Base-by-base conservation (phyloP, 2,113 vertebrate genomes). In the Forbesichthys agassizii region DNA sequence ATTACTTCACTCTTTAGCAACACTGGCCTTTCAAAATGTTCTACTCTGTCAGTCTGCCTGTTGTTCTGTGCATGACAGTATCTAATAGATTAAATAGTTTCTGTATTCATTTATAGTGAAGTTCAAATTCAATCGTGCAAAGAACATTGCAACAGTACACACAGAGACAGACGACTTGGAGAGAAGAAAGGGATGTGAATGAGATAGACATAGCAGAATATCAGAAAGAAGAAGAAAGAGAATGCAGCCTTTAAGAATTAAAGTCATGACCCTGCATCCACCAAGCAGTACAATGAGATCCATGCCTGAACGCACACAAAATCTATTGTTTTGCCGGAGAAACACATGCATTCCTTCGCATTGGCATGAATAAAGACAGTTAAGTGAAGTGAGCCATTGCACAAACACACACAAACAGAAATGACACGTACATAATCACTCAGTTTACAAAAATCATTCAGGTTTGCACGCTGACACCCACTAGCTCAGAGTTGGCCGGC, bases 241-340 rank as follows among this genome's bases (percentile, higher is more conserved):
- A 74, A 73, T 63, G 77, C 69, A 77, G 79, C 72, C 69, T 82
- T 86, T 75, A 78, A 82, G 66, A 81, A 74, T 79, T 74, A 76
- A 82, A 70, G 55, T 65, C 64, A 66, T 80, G 78, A 84, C 80
- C 79, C 69, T 0, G 5, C 61, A 66, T 73, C 36, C 11, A 75
- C 69, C 66, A 52, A 13, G 11, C 48, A 63, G 69, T 71, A 64
- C 66, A 70, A 71, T 57, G n/a, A 81, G 74, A 86, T 86, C 79
- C 84, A 83, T 82, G 85, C 87, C 85, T 87, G 83, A 89, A 82
- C 59, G 12, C 13, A 68, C 74, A 42, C 58, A 73, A 64, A 36
- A 67, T 68, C 61, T 77, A 51, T 65, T 33, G 3, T 54, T 74
- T 69, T 71, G 27, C 77, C 78, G 61, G 5, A 42, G 7, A 42